These are phyloP conservation scores for Cheiracanthium punctorium DNA, from an alignment of 2,888 invertebrate species.

Conservation along the genomic window DNA sequence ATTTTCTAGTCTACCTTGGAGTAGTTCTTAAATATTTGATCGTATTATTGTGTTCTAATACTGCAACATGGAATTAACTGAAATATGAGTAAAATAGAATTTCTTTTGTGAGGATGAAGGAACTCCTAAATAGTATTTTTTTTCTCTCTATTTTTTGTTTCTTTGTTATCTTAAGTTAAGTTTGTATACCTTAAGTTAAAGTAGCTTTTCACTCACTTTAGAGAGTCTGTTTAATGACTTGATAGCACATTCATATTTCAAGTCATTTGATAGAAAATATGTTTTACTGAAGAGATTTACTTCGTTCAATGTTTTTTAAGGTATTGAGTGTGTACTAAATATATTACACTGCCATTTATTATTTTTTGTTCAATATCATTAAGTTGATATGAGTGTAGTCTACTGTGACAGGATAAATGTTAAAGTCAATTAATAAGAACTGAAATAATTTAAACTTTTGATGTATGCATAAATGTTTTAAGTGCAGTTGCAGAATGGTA, in stretches of 20 bases:
- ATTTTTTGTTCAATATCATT: not conserved
- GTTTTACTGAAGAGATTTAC: not conserved
- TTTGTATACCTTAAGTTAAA: not conserved
- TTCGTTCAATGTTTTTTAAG: not conserved
- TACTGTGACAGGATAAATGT: too few species aligned
- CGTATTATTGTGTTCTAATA: too few species aligned
- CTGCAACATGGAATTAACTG: too few species aligned
- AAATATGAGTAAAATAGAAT: too few species aligned
- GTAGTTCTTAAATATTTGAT: too few species aligned
- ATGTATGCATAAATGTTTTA: not conserved
- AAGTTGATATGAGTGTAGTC: not conserved
- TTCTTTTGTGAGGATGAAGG: too few species aligned
- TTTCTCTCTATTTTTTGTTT: not conserved
- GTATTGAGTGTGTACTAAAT: not conserved
- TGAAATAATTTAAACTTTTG: not conserved
- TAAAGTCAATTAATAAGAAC: not conserved
- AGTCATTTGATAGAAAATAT: not conserved
- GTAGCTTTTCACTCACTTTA: not conserved
- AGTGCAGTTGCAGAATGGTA: not conserved
- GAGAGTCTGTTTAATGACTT: not conserved
- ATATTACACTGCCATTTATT: conserved; percentile 9
- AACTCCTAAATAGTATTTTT: too few species aligned
- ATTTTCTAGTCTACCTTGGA: too few species aligned
- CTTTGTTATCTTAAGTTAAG: not conserved
- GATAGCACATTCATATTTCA: not conserved